Conservation (phyloP, 2,888 invertebrate genomes). For the Loripinus fragilis region DNA sequence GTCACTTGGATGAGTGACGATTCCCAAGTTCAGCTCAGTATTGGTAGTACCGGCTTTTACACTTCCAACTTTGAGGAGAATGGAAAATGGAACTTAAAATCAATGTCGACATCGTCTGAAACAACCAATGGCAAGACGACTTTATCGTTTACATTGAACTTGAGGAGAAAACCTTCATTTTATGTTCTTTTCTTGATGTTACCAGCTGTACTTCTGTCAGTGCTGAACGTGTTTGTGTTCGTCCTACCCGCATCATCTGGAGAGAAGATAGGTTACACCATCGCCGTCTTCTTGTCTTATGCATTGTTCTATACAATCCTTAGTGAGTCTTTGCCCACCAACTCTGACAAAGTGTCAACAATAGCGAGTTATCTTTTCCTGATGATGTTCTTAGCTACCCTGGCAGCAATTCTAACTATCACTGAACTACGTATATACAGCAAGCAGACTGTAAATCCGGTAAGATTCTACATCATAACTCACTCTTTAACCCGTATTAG, state of each 20-base stretch:
- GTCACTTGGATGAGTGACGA: constrained; percentile 53
- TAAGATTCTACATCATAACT: not conserved
- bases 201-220: constrained; percentile 47
- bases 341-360: constrained; percentile 54
- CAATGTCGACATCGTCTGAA: constrained; percentile 42
- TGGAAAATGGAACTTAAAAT: constrained; percentile 51
- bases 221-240: constrained; percentile 56
- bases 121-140: constrained; percentile 38
- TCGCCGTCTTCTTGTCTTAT: constrained; percentile 57
- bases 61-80: constrained; percentile 56
- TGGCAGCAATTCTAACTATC: constrained; percentile 50
- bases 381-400: constrained; percentile 58
- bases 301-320: constrained; percentile 59
- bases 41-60: constrained; percentile 49
- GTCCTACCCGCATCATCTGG: constrained; percentile 55
- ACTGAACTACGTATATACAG: constrained; percentile 51
- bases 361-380: constrained; percentile 55
- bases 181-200: constrained; percentile 52
- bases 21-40: constrained; percentile 29
- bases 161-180: constrained; percentile 49
- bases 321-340: constrained; percentile 51
- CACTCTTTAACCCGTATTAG: too few relatives aligned
- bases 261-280: constrained; percentile 53
- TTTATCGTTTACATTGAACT: constrained; percentile 42
- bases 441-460: constrained; percentile 24